Evolutionary conservation across 2,888 invertebrate genomes (phyloP).

Genomic region (Lacanobia wlatinum): DNA sequence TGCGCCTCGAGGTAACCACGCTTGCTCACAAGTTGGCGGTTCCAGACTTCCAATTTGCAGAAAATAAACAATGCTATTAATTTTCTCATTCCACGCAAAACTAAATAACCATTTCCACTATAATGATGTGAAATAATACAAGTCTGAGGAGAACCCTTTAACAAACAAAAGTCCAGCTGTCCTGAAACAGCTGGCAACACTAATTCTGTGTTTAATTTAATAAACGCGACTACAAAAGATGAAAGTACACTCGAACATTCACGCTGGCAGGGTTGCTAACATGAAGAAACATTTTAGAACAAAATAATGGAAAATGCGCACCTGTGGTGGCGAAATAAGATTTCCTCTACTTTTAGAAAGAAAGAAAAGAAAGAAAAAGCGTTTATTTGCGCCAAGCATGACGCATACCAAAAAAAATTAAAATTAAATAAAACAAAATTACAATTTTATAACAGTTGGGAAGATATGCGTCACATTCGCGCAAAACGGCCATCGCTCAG

Average conservation of each 20-base stretch:
- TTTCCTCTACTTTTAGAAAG: neutral
- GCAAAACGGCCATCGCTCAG: too few relatives aligned
- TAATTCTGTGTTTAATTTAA: slow-evolving; percentile 61
- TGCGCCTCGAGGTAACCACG: too few relatives aligned
- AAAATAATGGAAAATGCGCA: neutral
- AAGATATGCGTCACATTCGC: too few relatives aligned
- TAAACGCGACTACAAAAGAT: slow-evolving; percentile 59
- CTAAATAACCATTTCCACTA: neutral
- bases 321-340: neutral
- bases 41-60: too few relatives aligned
- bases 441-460: too few relatives aligned
- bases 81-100: neutral
- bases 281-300: neutral
- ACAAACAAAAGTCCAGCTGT: slow-evolving; percentile 38
- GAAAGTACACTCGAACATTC: slow-evolving; percentile 43
- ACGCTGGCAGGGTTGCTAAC: slow-evolving; percentile 52
- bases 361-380: too few relatives aligned
- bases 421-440: too few relatives aligned
- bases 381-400: too few relatives aligned
- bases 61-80: neutral
- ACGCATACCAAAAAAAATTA: too few relatives aligned
- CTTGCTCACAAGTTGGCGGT: too few relatives aligned
- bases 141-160: slow-evolving; percentile 8
- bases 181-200: slow-evolving; percentile 55
- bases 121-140: slow-evolving; percentile 20